Conservation (phyloP, 2,113 vertebrate species). For the Terrapene triunguis region DNA sequence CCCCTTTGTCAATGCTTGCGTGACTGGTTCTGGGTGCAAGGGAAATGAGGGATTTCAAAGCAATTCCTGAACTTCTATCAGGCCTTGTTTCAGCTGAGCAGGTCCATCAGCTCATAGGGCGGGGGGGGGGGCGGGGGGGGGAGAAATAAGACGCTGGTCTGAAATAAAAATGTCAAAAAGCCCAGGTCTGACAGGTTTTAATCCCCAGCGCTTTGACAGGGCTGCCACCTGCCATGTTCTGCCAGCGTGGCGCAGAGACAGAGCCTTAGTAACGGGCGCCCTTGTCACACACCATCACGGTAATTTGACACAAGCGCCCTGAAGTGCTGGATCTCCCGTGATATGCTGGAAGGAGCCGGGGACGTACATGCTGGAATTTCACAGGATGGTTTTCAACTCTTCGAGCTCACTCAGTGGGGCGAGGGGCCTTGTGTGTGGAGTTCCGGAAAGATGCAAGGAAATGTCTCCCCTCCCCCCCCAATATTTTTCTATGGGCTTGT, state of each 20-base stretch:
- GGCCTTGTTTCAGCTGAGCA: background rate
- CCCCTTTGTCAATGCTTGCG: background rate
- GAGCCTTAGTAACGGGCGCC: background rate
- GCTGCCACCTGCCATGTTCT: background rate
- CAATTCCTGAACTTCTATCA: background rate
- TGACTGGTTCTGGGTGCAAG: background rate
- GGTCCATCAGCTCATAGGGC: background rate
- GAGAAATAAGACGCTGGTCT: background rate
- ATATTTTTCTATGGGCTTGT: accelerated
- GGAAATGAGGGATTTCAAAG: background rate
- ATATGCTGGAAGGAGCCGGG: background rate
- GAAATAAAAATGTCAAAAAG: background rate
- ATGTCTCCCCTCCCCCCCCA: accelerated
- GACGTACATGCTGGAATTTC: background rate
- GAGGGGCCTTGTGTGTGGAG: accelerated
- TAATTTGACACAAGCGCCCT: background rate
- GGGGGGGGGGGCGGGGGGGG: background rate
- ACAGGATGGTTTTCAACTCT: accelerated
- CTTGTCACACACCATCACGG: background rate
- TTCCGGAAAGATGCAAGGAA: no score
- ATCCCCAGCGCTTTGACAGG: background rate
- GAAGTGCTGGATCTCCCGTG: background rate
- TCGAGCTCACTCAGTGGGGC: accelerated
- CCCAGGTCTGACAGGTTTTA: background rate
- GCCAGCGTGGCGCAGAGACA: accelerated